phyloP scores from a whole-genome alignment of 1,140 invertebrate species.

The Copidosoma floridanum region DNA sequence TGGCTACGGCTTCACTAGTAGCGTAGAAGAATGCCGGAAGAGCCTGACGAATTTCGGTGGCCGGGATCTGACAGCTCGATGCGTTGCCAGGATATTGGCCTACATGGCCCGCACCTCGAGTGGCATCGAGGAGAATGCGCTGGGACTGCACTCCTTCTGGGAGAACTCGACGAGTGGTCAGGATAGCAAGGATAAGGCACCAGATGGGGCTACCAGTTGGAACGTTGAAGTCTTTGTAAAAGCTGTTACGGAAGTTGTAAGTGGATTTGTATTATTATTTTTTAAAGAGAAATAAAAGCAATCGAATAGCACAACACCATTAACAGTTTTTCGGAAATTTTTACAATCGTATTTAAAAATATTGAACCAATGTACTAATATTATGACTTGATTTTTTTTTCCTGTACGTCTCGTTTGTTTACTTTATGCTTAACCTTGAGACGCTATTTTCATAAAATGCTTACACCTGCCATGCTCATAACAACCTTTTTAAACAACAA shows the following conservation, averaged over 20 bases:
- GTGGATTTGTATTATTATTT: constrained; percentile 30
- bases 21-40: constrained; percentile 85
- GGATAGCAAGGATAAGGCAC: constrained; percentile 49
- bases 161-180: constrained; percentile 39
- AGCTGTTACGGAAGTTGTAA: constrained; percentile 81
- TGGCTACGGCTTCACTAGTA: constrained; percentile 83
- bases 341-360: too few relatives aligned
- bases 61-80: constrained; percentile 73
- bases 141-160: constrained; percentile 64
- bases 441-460: too few relatives aligned
- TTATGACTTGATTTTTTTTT: too few relatives aligned
- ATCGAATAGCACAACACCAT: too few relatives aligned
- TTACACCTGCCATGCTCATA: too few relatives aligned
- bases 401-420: not conserved
- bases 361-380: not conserved
- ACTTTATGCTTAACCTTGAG: too few relatives aligned
- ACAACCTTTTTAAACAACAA: too few relatives aligned
- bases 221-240: constrained; percentile 92
- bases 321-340: too few relatives aligned
- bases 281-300: too few relatives aligned
- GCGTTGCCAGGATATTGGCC: constrained; percentile 79
- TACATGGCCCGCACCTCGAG: constrained; percentile 84
- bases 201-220: constrained; percentile 69
- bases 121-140: constrained; percentile 68
- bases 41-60: constrained; percentile 74